Base-by-base conservation (phyloP, 2,113 vertebrate species). In the Romanogobio albipinnatus region DNA sequence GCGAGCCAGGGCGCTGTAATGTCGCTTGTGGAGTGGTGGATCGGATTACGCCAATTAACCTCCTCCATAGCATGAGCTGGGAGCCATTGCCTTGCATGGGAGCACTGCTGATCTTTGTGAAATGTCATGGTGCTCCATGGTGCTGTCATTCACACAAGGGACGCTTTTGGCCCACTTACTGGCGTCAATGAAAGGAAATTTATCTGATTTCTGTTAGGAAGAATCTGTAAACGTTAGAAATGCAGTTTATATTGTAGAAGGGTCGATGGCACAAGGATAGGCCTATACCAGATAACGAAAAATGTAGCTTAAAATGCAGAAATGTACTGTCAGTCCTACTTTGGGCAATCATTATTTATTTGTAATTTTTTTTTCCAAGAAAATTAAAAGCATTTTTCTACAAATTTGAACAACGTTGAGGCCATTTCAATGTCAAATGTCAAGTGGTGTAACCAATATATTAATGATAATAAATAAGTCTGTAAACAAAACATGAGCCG, bases 11-110 rank as follows among this genome's bases (percentile, higher is more conserved):
- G 86, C 9, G 39, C 86, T 83, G 82, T 86, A 87, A 89, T 88
- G 86, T 84, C 86, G 85, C 87, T 87, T 90, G 89, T 87, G 86
- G 88, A 90, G 88, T 87, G 90, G 86, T 89, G 86, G 84, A 85
- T 85, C 86, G 89, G 90, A 88, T 91, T 88, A 86, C 82, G 87
- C 87, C 88, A 86, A 87, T 86, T 91, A 89, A 85, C 87, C 88
- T 89, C 89, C 76, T 87, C 85, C 90, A 89, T 90, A 92, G 93
- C 93, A 94, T 94, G 93, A 91, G 91, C 89, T 90, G 88, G 91
- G 71, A 90, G 89, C 83, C 91, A 93, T 93, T 90, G 90, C 88
- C 89, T 83, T 85, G 90, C 90, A 90, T 91, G 88, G 86, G 82
- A 84, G 87, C 81, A 56, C 89, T 85, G 81, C 68, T 53, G 85